Percentiles rank a stretch among this genome's conserved stretches.
Evolutionary conservation across 2,888 invertebrate genomes (phyloP).

Genomic region (Latrodectus elegans): DNA sequence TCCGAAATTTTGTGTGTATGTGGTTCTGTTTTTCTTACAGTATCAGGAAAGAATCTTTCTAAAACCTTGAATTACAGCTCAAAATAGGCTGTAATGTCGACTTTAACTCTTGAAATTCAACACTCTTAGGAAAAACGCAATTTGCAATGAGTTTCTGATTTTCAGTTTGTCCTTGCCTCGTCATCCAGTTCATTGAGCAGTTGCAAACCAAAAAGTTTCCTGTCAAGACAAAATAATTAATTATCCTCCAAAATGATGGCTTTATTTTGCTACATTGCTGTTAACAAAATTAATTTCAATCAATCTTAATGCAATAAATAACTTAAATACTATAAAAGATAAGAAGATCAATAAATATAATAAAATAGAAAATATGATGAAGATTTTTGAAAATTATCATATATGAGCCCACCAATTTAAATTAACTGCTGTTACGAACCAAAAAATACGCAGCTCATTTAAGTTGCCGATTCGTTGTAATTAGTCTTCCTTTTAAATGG

Average conservation of each 20-base stretch:
- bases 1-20: too few species aligned
- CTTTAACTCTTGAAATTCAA: slow-evolving; percentile 41
- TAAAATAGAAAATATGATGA: too few species aligned
- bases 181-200: slow-evolving; percentile 34
- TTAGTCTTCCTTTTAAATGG: too few species aligned
- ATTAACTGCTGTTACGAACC: too few species aligned
- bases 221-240: slow-evolving; percentile 1
- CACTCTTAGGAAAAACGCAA: slow-evolving; percentile 16
- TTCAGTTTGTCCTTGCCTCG: slow-evolving; percentile 12
- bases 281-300: background rate
- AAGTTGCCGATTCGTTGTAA: too few species aligned
- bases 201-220: slow-evolving; percentile 55
- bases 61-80: background rate
- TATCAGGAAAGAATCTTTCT: background rate
- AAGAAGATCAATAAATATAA: background rate
- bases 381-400: too few species aligned
- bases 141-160: slow-evolving; percentile 20
- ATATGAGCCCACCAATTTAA: too few species aligned
- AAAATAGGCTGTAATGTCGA: slow-evolving; percentile 16
- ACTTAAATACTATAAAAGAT: background rate
- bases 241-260: background rate
- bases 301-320: background rate
- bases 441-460: too few species aligned
- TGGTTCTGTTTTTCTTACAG: background rate
- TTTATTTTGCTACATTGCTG: background rate